These are phyloP conservation scores for Thymelicus acteon DNA, from an alignment of 2,888 invertebrate species.

Conservation along the genomic window DNA sequence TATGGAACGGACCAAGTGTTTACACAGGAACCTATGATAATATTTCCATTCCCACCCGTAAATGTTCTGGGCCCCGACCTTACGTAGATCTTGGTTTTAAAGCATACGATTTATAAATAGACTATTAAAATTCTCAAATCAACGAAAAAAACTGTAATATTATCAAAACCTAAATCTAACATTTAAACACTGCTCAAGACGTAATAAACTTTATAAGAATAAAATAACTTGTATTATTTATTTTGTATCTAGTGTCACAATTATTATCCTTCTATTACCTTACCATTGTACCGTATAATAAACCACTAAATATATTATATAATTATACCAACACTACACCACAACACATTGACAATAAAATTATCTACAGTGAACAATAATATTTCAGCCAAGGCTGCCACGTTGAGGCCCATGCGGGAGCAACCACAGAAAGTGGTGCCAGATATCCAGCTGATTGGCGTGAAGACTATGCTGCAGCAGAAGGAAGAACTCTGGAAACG, in stretches of 20 bases:
- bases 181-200: conserved; percentile 48
- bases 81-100: conserved; percentile 44
- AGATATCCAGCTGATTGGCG: conserved; percentile 43
- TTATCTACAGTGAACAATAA: conserved; percentile 29
- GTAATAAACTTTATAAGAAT: conserved; percentile 16
- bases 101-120: conserved; percentile 34
- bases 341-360: conserved; percentile 2
- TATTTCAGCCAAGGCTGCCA: conserved; percentile 64
- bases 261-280: too few species aligned
- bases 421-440: conserved; percentile 47
- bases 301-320: too few species aligned
- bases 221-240: neutral
- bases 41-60: conserved; percentile 47
- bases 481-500: conserved; percentile 12
- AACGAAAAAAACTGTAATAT: conserved; percentile 6
- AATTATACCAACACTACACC: too few species aligned
- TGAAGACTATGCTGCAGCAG: conserved; percentile 43
- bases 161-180: neutral
- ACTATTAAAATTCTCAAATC: neutral
- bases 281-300: too few species aligned
- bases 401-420: conserved; percentile 56
- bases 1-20: conserved; percentile 17
- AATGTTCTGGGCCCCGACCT: conserved; percentile 49
- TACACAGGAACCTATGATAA: conserved; percentile 12
- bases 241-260: neutral